Evolutionary conservation across 2,888 invertebrate genomes (phyloP), one percentile per base, ranked within the genome.

Genomic region (Cryptosula pallasiana): DNA sequence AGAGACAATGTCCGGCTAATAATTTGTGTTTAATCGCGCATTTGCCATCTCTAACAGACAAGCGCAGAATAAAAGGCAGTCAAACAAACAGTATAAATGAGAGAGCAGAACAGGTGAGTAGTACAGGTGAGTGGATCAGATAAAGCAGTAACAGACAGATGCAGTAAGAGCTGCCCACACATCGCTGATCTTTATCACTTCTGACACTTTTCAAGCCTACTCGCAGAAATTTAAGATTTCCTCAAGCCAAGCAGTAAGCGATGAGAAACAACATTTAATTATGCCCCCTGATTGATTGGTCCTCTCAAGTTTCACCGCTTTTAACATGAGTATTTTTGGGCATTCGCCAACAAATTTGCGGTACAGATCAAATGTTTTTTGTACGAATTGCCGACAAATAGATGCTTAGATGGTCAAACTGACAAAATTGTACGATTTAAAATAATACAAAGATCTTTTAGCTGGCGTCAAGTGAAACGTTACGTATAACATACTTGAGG

Each of bases 71-170:
- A 20, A 13, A 45, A 45, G 20, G 45, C 20, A 45, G 5, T 20
- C 20, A 20, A 45, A 45, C 45, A n/a, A n/a, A n/a, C n/a, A n/a
- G n/a, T n/a, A n/a, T n/a, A n/a, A n/a, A n/a, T n/a, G n/a, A n/a
- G n/a, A n/a, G n/a, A n/a, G n/a, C n/a, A n/a, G n/a, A n/a, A n/a
- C n/a, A n/a, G n/a, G n/a, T n/a, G n/a, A n/a, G n/a, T n/a, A n/a
- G n/a, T n/a, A n/a, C n/a, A n/a, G n/a, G 45, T 45, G 45, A 45
- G n/a, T 45, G 45, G 45, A 45, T 45, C 45, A 45, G 45, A 45
- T 45, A 45, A 45, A 20, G 20, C 9, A 45, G 20, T 20, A 45
- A 45, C 5, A 45, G 45, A 45, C 9, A 45, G 45, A 45, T 5
- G 20, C 20, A 20, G 9, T 5, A 5, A 13, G 20, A 45, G 45